Percentiles rank a stretch among this genome's conserved stretches.
Evolutionary conservation across 2,113 vertebrate genomes (phyloP).

Genomic region (Atractosteus spatula): DNA sequence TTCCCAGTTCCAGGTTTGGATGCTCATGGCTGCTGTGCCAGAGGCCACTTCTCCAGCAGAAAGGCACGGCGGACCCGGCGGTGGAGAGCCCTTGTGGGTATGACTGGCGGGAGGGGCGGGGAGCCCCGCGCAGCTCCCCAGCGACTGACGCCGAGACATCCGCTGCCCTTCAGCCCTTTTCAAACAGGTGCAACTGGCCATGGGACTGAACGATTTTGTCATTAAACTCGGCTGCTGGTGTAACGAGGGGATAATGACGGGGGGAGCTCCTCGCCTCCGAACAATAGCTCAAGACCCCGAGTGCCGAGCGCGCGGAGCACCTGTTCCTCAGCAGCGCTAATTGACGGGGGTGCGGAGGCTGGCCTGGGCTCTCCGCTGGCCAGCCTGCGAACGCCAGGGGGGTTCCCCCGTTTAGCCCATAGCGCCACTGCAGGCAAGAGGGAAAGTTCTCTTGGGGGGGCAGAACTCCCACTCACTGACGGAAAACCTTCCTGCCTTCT

Average conservation of each 20-base stretch:
- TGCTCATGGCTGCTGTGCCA: background rate
- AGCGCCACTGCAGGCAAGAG: too few species aligned
- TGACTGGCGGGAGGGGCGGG: background rate
- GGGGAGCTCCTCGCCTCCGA: background rate
- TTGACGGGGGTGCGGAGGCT: background rate
- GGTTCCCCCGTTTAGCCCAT: too few species aligned
- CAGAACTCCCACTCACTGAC: too few species aligned
- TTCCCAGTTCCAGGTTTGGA: background rate
- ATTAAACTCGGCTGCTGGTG: slow-evolving; percentile 13
- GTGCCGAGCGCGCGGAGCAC: background rate
- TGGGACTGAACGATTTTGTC: slow-evolving; percentile 24
- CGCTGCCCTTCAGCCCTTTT: slow-evolving; percentile 6
- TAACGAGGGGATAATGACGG: slow-evolving; percentile 25
- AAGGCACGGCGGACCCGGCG: background rate
- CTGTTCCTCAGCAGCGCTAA: background rate
- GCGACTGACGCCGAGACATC: background rate
- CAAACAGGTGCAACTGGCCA: slow-evolving; percentile 27
- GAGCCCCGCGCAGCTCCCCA: background rate
- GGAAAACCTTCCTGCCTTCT: too few species aligned
- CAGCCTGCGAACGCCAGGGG: background rate
- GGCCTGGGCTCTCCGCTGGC: background rate
- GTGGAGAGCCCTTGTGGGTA: background rate
- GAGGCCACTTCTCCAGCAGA: background rate
- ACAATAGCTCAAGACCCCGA: background rate
- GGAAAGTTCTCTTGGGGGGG: too few species aligned